phyloP scores from a whole-genome alignment of 1,140 invertebrate species.

The Varroa destructor region DNA sequence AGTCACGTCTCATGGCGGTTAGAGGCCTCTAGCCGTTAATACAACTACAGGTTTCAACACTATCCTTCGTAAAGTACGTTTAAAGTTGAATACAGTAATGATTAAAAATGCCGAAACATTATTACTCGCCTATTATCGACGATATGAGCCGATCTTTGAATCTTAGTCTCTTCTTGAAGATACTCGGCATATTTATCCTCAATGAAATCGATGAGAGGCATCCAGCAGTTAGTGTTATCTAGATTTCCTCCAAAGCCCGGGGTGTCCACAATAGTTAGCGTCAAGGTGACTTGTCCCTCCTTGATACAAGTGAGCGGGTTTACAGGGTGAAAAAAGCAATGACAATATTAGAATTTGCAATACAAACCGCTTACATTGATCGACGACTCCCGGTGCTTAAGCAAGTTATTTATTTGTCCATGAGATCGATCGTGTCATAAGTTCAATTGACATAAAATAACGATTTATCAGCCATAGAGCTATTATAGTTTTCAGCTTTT shows the following conservation, averaged over 20 bases:
- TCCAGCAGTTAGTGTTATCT: slow-evolving; percentile 67
- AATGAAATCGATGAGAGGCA: slow-evolving; percentile 91
- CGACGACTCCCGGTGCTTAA: neutral
- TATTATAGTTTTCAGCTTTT: too few relatives aligned
- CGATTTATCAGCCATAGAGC: too few relatives aligned
- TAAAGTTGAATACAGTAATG: too few relatives aligned
- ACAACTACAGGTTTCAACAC: too few relatives aligned
- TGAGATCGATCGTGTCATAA: too few relatives aligned
- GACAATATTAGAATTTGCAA: neutral
- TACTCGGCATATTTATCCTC: slow-evolving; percentile 93
- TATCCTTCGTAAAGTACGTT: too few relatives aligned
- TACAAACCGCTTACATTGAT: neutral
- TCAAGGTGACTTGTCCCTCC: slow-evolving; percentile 47
- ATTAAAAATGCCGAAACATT: too few relatives aligned
- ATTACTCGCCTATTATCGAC: slow-evolving; percentile 43
- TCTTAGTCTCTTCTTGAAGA: slow-evolving; percentile 74
- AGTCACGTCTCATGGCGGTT: too few relatives aligned
- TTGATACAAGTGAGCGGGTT: slow-evolving; percentile 36
- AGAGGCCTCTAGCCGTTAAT: too few relatives aligned
- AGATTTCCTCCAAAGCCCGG: slow-evolving; percentile 56
- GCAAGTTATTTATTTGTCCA: too few relatives aligned
- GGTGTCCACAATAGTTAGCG: slow-evolving; percentile 52
- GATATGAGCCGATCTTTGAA: slow-evolving; percentile 53
- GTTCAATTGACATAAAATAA: too few relatives aligned
- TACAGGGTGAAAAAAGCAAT: slow-evolving; percentile 25